Evolutionary conservation across 2,113 vertebrate genomes (phyloP), one percentile per base, ranked within the genome.

Genomic region (Sterrhoptilus dennistouni): DNA sequence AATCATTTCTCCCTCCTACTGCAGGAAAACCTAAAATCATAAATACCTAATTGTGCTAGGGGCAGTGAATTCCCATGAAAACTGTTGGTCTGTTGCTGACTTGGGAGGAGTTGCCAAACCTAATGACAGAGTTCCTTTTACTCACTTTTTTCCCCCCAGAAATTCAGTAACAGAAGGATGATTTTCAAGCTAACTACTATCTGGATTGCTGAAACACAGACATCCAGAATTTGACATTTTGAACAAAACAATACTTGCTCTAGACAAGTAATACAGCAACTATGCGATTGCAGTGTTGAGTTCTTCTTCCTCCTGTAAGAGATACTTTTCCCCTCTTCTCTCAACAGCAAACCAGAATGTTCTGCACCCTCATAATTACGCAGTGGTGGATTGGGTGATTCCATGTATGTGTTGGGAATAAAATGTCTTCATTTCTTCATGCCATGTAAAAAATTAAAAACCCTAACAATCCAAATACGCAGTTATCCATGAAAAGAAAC

Each of bases 141-240:
- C 53, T 88, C 16, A 9, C 7, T 63, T 85, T 93, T 81, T 75
- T 36, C 0, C 6, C 5, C n/a, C 27, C 53, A 82, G 87, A 96
- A 96, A 97, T 96, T 94, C 92, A 85, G 84, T 93, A 92, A 95
- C 97, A 97, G 95, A 97, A 96, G 96, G 97, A 96, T 96, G 97
- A 90, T 92, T 96, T 95, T 90, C 82, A 95, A 85, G 92, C 82
- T 94, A 87, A 96, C 93, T 97, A 59, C 45, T 96, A 29, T 95
- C 92, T 96, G 95, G 84, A 94, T 95, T 96, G 89, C 90, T 94
- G 94, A 91, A 87, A 82, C 75, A 94, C 70, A 96, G 80, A 63
- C 88, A 96, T 92, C 79, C 66, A 85, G 93, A 93, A 91, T 91
- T 28, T 95, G 96, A 96, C 96, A 96, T 96, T 96, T 97, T 95